Evolutionary conservation across 23 tunicate species (phyloP).

Genomic region (Corella eumyota): DNA sequence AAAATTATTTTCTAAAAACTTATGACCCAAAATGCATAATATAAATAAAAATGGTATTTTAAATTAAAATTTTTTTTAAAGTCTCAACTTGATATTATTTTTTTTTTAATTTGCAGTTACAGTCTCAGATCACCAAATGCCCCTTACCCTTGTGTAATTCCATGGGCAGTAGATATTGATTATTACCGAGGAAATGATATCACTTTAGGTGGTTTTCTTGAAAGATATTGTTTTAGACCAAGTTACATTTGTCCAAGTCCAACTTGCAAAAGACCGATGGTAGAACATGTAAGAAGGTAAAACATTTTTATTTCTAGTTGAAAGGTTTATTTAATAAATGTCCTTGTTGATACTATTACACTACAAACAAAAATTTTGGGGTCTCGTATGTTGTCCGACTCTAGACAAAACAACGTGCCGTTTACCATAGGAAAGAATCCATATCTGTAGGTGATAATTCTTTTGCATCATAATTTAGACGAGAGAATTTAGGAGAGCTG

Average conservation of each 20-base stretch:
- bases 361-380: neutral
- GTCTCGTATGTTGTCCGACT: too few relatives aligned
- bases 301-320: too few relatives aligned
- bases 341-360: neutral
- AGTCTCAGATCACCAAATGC: slow-evolving; percentile 76
- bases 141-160: slow-evolving; percentile 78
- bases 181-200: slow-evolving; percentile 74
- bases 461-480: neutral
- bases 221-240: slow-evolving; percentile 88
- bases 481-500: too few relatives aligned
- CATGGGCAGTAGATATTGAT: slow-evolving; percentile 90
- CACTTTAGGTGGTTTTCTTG: slow-evolving; percentile 89
- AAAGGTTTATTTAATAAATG: neutral
- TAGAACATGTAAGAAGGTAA: slow-evolving; percentile 84
- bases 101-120: too few relatives aligned
- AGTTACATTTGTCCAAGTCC: slow-evolving; percentile 68
- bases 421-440: neutral
- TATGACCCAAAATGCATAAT: neutral
- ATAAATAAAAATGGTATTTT: neutral
- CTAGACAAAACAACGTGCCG: too few relatives aligned
- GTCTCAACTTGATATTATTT: too few relatives aligned
- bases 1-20: neutral
- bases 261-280: slow-evolving; percentile 81
- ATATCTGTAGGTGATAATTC: neutral
- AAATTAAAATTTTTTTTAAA: neutral